A percentile compares a stretch with the other conserved stretches of the same genome.
Evolutionary conservation across 1,140 invertebrate species (phyloP).

Genomic region (Laupala kohalensis): DNA sequence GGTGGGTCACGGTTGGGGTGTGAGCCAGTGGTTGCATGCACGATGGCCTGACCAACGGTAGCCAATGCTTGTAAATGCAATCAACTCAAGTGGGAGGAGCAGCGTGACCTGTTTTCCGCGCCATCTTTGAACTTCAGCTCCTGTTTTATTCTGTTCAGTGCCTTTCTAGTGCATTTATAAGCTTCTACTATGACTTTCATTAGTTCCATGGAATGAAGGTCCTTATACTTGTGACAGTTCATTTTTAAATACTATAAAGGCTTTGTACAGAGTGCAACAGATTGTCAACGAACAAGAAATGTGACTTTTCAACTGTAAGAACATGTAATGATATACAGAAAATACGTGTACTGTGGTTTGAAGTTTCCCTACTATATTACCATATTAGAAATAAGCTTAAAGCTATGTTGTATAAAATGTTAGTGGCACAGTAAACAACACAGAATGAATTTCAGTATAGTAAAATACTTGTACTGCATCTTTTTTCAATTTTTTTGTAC

Average conservation of each 20-base stretch:
- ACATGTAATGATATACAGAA: not conserved
- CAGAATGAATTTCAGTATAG: no score
- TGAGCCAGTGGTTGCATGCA: slow-evolving; percentile 18
- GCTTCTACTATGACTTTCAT: not conserved
- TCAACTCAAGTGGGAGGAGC: slow-evolving; percentile 2
- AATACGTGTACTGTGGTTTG: not conserved
- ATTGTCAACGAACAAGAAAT: not conserved
- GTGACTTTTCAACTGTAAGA: not conserved
- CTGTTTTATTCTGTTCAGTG: not conserved
- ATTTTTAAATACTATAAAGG: not conserved
- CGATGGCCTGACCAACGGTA: slow-evolving; percentile 19
- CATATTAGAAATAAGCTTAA: not conserved
- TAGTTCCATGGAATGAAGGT: not conserved
- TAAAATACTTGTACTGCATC: not conserved
- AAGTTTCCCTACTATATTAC: not conserved
- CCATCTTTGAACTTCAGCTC: not conserved
- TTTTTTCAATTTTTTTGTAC: not conserved
- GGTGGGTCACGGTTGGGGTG: slow-evolving; percentile 19
- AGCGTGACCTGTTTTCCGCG: slow-evolving; percentile 1
- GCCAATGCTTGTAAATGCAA: slow-evolving; percentile 9
- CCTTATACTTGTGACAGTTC: not conserved
- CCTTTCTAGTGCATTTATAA: not conserved
- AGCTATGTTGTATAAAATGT: no score
- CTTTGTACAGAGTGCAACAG: not conserved
- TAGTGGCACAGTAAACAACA: no score